Evolutionary conservation across 2,113 vertebrate genomes (phyloP), one percentile per base, ranked within the genome.

Genomic region (Brienomyrus longianalis): DNA sequence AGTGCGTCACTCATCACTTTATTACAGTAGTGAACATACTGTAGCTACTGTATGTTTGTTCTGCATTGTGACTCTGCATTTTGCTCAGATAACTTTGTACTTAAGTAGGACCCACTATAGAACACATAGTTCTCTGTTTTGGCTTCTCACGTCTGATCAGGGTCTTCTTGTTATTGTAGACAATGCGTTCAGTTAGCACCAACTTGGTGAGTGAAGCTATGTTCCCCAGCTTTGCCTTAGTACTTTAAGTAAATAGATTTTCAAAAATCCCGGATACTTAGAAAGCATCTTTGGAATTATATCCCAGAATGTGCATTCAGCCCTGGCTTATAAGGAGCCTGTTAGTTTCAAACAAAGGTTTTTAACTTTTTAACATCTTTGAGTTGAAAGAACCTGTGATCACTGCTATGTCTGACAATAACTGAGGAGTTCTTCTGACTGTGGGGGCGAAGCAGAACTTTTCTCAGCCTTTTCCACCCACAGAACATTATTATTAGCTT

Each of bases 1-100:
- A 5, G 98, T 99, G 93, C 97, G 97, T 95, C 93, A 88, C 45
- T 35, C 47, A 45, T 27, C 21, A 50, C n/a, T 45, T 56, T 35
- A 85, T 59, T 59, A 35, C 54, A 80, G 39, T 35, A 43, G 35
- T 31, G 27, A 70, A 70, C 8, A 13, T 7, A 39, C 39, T 39
- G 39, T 39, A 39, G 35, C 35, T 77, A 31, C 31, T 31, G 31
- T 31, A 3, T 43, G 31, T 43, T 80, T 80, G 74, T 43, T 80
- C 74, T 17, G 13, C 15, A 70, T 70, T 70, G n/a, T 11, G 9
- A 70, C n/a, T 66, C 19, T 59, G 56, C 56, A 59, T 59, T 23
- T 59, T 59, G 7, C 56, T 62, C 56, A n/a, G 21, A n/a, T n/a
- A 62, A 2, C 56, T n/a, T n/a, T n/a, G 7, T 62, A 62, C n/a